Base-by-base conservation (phyloP, 2,888 invertebrate species). In the Pyrrhosoma nymphula region DNA sequence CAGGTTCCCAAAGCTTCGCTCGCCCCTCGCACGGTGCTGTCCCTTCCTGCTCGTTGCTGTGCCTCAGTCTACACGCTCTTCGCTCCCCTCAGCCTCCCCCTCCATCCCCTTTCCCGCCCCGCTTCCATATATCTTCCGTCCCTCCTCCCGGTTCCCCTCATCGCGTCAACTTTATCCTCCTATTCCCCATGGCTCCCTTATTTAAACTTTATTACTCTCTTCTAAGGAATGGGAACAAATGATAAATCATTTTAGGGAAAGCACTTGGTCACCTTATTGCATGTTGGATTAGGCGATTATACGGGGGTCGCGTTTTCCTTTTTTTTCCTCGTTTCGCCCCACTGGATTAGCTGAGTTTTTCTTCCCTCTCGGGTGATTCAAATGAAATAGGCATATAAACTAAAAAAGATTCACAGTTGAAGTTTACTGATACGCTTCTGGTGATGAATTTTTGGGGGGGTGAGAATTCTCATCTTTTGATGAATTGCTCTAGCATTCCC, bases 171-270 rank as follows among this genome's bases (percentile, higher is more conserved):
- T 35, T 82, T 30, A 82, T 82, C 82, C 82, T 82, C 82, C 35
- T 82, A 82, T 82, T 82, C 82, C 69, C 18, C 60, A 20, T 35
- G 82, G 82, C 82, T 82, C 82, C 82, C 82, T 82, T 35, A 82
- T 82, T 82, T 82, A 82, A 82, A 82, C 82, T 82, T 82, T 82
- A 82, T 82, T 82, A 35, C 82, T 82, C 82, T 82, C 82, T n/a
- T 82, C 35, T 35, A 16, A 30, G 82, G 82, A 82, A 82, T 82
- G 82, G 82, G 82, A 82, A 10, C 82, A 60, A 82, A 82, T 82
- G 82, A 82, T 82, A 82, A 82, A 82, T 82, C 82, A 82, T 35
- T 82, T 82, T 35, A 16, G 82, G 82, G 35, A 26, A 82, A 82
- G 18, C 82, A 82, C 35, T 82, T 82, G 82, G 82, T 35, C 82